Evolutionary conservation across 2,888 invertebrate genomes (phyloP).

Genomic region (Phorcus lineatus): DNA sequence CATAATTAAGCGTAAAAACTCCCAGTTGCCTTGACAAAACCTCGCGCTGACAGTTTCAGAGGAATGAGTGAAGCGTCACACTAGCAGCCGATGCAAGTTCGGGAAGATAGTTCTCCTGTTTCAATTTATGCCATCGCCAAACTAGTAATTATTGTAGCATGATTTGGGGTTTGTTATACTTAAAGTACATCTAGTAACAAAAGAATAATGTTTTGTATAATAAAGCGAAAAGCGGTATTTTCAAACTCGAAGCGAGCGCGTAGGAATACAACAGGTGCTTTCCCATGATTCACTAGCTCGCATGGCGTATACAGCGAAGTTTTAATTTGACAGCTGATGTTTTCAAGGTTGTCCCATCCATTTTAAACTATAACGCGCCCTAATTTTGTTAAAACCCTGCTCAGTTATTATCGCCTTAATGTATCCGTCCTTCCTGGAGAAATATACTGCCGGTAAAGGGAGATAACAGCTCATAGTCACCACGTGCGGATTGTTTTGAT

Average conservation of each 20-base stretch:
- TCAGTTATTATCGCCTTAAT: background rate
- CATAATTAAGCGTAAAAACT: too few relatives aligned
- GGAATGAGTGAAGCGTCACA: background rate
- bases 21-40: background rate
- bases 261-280: slow-evolving; percentile 13
- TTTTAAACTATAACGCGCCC: background rate
- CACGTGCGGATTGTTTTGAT: slow-evolving; percentile 13
- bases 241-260: background rate
- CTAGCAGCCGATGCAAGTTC: slow-evolving; percentile 10
- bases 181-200: too few relatives aligned
- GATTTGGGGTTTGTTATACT: too few relatives aligned
- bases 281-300: background rate
- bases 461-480: background rate
- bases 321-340: slow-evolving; percentile 13
- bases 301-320: slow-evolving; percentile 8
- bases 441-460: background rate
- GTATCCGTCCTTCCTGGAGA: background rate
- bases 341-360: slow-evolving; percentile 4
- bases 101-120: background rate
- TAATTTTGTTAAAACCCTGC: background rate
- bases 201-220: too few relatives aligned
- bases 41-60: background rate
- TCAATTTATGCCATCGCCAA: too few relatives aligned
- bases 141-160: too few relatives aligned
- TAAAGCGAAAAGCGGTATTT: background rate